phyloP scores from a whole-genome alignment of 1,140 invertebrate species.

The Musca domestica region DNA sequence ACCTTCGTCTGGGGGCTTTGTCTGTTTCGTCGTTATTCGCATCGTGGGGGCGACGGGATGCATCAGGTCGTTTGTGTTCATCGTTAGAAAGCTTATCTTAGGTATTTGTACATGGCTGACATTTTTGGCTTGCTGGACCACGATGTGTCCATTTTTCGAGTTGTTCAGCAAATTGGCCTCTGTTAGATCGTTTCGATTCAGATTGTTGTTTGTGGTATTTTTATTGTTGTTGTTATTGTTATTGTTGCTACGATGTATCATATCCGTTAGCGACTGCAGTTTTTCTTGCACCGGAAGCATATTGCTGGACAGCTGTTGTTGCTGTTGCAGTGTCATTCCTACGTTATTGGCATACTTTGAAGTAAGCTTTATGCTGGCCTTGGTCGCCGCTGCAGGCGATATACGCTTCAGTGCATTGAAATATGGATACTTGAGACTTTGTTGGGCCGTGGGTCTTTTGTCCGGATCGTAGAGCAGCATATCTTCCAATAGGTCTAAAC shows the following conservation, averaged over 20 bases:
- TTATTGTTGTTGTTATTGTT: constrained; percentile 25
- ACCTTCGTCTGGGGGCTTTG: constrained; percentile 18
- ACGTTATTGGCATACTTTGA: constrained; percentile 51
- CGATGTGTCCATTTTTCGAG: constrained; percentile 16
- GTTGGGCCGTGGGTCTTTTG: constrained; percentile 86
- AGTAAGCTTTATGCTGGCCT: constrained; percentile 43
- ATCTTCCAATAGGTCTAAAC: constrained; percentile 80
- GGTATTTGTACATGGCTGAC: constrained; percentile 23
- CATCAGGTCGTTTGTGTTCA: constrained; percentile 20
- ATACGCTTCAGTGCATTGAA: constrained; percentile 67
- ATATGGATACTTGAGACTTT: constrained; percentile 78
- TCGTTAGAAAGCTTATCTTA: constrained; percentile 28
- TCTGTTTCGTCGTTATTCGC: constrained; percentile 25
- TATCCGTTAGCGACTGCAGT: constrained; percentile 45
- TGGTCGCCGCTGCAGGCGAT: constrained; percentile 50
- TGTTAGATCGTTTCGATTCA: constrained; percentile 11
- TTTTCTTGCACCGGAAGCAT: constrained; percentile 52
- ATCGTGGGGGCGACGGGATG: constrained; percentile 10
- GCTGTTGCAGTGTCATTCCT: constrained; percentile 29
- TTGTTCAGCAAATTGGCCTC: constrained; percentile 12
- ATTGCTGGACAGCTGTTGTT: constrained; percentile 48
- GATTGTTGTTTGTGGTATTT: constrained; percentile 21
- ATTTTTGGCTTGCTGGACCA: constrained; percentile 20
- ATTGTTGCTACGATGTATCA: constrained; percentile 30
- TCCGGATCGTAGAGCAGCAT: constrained; percentile 91